A percentile compares a stretch with the other conserved stretches of the same genome.
These are phyloP conservation scores for Alethe diademata DNA, from an alignment of 2,113 vertebrate genomes.

Conservation along the genomic window DNA sequence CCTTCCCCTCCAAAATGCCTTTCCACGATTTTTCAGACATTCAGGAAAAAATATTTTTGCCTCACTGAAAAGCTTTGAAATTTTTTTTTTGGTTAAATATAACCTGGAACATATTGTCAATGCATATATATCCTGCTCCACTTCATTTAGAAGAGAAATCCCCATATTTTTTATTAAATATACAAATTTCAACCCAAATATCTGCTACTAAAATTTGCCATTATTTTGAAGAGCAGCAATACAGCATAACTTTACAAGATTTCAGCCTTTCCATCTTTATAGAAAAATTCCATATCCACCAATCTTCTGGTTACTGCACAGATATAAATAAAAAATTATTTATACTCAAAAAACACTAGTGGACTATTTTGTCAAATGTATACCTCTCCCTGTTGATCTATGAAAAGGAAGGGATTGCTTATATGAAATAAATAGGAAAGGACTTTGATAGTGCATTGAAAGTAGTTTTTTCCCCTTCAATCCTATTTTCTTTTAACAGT, in stretches of 20 bases:
- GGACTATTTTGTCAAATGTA: neutral
- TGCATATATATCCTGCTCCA: neutral
- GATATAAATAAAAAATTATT: neutral
- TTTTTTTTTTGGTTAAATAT: neutral
- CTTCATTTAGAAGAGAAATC: neutral
- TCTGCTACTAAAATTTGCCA: neutral
- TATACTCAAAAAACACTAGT: neutral
- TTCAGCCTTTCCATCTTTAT: neutral
- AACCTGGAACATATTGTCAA: neutral
- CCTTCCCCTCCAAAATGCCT: neutral
- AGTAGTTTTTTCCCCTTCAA: fast-evolving
- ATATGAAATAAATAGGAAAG: neutral
- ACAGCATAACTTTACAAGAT: neutral
- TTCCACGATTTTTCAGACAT: neutral
- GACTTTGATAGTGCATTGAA: neutral
- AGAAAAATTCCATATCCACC: neutral
- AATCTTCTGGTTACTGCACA: neutral
- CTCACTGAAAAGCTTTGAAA: neutral
- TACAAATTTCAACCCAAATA: neutral
- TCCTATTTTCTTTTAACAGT: neutral
- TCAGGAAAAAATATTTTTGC: neutral
- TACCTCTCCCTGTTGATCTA: neutral
- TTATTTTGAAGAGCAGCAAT: neutral
- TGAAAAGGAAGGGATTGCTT: neutral
- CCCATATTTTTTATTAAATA: neutral